Conservation (phyloP, 1,140 invertebrate genomes). For the Hylyphantes graminicola region DNA sequence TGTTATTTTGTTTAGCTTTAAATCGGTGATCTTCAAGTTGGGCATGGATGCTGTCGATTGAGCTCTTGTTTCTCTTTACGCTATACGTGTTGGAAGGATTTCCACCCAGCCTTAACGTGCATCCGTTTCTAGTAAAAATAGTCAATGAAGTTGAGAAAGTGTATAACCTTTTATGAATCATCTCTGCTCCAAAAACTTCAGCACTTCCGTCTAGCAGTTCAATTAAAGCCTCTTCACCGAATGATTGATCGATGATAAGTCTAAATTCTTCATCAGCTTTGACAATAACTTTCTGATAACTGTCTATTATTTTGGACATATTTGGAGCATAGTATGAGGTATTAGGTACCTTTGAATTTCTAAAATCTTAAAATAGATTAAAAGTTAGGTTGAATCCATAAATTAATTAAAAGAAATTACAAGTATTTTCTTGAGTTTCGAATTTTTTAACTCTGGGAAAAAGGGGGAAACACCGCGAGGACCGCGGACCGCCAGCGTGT, state of each 20-base stretch:
- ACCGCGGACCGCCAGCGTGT: too few relatives aligned
- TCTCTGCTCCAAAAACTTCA: constrained; percentile 96
- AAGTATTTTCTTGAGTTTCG: too few relatives aligned
- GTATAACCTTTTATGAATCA: constrained; percentile 93
- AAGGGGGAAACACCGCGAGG: too few relatives aligned
- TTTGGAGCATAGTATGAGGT: too few relatives aligned
- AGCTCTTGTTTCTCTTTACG: constrained; percentile 90
- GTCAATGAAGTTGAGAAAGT: constrained; percentile 93
- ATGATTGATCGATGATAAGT: constrained; percentile 87
- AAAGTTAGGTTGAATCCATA: too few relatives aligned
- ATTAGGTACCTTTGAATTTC: too few relatives aligned
- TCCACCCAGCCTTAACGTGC: constrained; percentile 77
- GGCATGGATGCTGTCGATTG: constrained; percentile 94
- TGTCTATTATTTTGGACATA: too few relatives aligned
- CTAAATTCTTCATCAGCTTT: constrained; percentile 88
- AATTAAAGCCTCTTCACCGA: constrained; percentile 79
- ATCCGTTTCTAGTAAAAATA: constrained; percentile 95
- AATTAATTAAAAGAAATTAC: too few relatives aligned
- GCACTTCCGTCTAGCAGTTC: constrained; percentile 71
- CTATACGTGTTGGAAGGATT: constrained; percentile 92
- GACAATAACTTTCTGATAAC: constrained; percentile 75
- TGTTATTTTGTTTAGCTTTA: constrained; percentile 78
- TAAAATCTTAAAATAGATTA: too few relatives aligned
- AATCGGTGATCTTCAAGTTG: constrained; percentile 89
- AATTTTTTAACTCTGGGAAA: too few relatives aligned